phyloP scores from a whole-genome alignment of 1,140 invertebrate species.

The Lordiphosa stackelbergi region DNA sequence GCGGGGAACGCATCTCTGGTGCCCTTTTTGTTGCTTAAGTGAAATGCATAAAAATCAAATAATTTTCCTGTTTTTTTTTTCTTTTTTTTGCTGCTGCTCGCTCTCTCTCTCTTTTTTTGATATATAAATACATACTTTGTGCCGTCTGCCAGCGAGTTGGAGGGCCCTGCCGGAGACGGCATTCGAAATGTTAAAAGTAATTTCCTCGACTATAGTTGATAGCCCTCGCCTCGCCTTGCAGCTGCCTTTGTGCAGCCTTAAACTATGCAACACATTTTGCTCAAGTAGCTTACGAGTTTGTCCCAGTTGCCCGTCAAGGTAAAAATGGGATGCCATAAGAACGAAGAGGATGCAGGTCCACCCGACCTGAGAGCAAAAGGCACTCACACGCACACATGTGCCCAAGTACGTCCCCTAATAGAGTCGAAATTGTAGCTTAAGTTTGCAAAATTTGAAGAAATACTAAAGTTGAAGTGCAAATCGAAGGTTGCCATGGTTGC shows the following conservation, averaged over 20 bases:
- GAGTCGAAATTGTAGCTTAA: constrained; percentile 51
- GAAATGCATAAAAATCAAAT: constrained; percentile 74
- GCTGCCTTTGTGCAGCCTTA: constrained; percentile 39
- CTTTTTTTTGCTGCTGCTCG: constrained; percentile 37
- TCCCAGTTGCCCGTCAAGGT: constrained; percentile 15
- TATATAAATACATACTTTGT: constrained; percentile 58
- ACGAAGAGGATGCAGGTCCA: neutral
- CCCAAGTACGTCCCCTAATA: constrained; percentile 23
- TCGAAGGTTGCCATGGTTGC: too few relatives aligned
- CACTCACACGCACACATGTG: constrained; percentile 8
- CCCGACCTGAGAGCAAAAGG: constrained; percentile 14
- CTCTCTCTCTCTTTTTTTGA: constrained; percentile 10
- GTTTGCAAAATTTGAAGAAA: neutral
- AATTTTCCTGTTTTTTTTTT: constrained; percentile 68
- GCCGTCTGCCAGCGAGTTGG: constrained; percentile 19
- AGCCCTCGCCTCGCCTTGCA: constrained; percentile 31
- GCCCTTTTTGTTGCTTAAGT: constrained; percentile 65
- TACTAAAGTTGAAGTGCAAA: neutral
- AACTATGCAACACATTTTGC: constrained; percentile 63
- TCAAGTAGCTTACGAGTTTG: constrained; percentile 51
- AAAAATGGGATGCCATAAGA: neutral
- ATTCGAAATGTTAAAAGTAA: constrained; percentile 72
- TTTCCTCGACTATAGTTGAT: constrained; percentile 69
- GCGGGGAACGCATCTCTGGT: constrained; percentile 4
- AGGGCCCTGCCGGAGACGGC: constrained; percentile 22